Conservation (phyloP, 2,113 vertebrate genomes). For the Edolisoma coerulescens region DNA sequence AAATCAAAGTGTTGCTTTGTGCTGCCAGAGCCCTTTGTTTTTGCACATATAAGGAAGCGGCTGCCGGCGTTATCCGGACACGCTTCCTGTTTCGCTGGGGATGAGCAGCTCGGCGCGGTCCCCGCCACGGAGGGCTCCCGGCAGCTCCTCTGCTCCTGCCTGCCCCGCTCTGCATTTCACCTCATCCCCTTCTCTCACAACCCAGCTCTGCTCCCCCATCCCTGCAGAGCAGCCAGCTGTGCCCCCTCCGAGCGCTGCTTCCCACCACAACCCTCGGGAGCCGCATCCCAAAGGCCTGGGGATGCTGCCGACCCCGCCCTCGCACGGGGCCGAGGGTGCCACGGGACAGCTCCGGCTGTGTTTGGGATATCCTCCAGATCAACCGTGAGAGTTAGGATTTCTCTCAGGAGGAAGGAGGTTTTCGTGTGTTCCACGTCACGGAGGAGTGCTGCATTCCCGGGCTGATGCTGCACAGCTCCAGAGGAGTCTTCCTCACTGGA, state of each 20-base stretch:
- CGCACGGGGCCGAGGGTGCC: fast-evolving
- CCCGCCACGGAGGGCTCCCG: neutral
- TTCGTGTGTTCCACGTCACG: fast-evolving
- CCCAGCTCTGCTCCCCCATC: fast-evolving
- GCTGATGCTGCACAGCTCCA: neutral
- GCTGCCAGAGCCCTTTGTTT: constrained; percentile 59
- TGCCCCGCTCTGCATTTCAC: fast-evolving
- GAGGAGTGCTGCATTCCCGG: neutral
- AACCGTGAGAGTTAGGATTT: fast-evolving
- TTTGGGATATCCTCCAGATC: fast-evolving
- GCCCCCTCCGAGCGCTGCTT: fast-evolving
- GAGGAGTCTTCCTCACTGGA: neutral
- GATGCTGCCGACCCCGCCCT: neutral
- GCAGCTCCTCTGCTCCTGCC: neutral
- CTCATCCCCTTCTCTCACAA: neutral
- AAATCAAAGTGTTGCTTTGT: constrained; percentile 37
- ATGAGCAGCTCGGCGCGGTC: constrained; percentile 7
- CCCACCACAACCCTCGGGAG: fast-evolving
- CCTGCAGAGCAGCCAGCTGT: neutral
- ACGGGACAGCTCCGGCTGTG: fast-evolving
- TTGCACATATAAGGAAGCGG: constrained; percentile 77
- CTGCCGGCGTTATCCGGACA: constrained; percentile 63
- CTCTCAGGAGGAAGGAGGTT: neutral
- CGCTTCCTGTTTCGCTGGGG: constrained; percentile 72
- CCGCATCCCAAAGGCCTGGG: fast-evolving